Evolutionary conservation across 2,113 vertebrate species (phyloP).

Genomic region (Gambusia affinis): DNA sequence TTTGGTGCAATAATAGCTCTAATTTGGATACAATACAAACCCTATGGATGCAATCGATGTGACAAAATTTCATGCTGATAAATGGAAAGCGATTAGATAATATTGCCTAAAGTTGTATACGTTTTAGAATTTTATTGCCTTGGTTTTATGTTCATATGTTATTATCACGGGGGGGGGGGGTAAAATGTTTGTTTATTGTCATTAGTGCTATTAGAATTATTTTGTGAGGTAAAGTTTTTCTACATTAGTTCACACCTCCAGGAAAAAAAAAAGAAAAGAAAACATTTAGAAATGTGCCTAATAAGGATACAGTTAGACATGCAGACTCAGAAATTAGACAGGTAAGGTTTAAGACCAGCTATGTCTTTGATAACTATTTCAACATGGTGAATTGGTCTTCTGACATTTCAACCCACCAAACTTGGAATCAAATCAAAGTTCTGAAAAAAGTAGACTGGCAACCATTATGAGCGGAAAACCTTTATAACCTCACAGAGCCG

Average conservation of each 20-base stretch:
- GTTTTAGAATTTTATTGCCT: slow-evolving; percentile 1
- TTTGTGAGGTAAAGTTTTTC: not conserved
- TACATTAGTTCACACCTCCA: not conserved
- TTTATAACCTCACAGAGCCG: no score
- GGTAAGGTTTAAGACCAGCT: not conserved
- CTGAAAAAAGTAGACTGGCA: no score
- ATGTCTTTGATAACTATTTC: not conserved
- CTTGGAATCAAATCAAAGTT: no score
- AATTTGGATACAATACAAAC: slow-evolving; percentile 16
- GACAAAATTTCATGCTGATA: slow-evolving; percentile 13
- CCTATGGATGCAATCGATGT: slow-evolving; percentile 21
- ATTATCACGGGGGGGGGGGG: not conserved
- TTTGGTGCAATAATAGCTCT: slow-evolving; percentile 17
- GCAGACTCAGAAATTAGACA: not conserved
- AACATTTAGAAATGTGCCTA: not conserved
- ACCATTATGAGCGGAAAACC: no score
- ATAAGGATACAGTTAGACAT: not conserved
- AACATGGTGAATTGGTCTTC: not conserved
- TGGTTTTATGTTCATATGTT: not conserved
- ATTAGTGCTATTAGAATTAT: not conserved
- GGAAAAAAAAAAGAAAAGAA: not conserved
- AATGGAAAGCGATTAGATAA: not conserved
- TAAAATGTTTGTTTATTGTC: not conserved
- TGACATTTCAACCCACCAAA: no score
- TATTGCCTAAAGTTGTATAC: slow-evolving; percentile 7